Evolutionary conservation across 2,888 invertebrate species (phyloP).

Genomic region (Mayetiola destructor): DNA sequence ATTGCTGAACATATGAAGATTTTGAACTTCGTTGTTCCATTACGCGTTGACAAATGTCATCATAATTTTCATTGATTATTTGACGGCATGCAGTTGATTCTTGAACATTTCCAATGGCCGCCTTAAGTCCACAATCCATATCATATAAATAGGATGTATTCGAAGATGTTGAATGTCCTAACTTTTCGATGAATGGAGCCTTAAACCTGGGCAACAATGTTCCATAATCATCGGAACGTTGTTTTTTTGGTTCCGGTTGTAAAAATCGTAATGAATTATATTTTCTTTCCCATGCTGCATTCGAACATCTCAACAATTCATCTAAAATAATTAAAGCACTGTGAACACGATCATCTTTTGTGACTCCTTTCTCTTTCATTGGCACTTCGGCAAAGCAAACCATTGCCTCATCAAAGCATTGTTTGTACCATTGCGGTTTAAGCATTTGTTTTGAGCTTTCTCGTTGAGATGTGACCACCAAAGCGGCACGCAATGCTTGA

Average conservation of each 20-base stretch:
- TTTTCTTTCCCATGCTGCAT: slow-evolving; percentile 71
- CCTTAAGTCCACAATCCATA: slow-evolving; percentile 21
- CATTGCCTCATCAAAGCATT: slow-evolving; percentile 78
- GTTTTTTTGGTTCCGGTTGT: slow-evolving; percentile 27
- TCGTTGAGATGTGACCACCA: slow-evolving; percentile 88
- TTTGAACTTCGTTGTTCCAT: slow-evolving; percentile 62
- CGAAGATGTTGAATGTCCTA: background rate
- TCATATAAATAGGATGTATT: background rate
- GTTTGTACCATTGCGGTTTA: slow-evolving; percentile 47
- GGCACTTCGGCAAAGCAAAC: slow-evolving; percentile 56
- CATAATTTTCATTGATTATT: slow-evolving; percentile 69
- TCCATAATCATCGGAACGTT: slow-evolving; percentile 34
- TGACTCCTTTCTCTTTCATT: slow-evolving; percentile 58
- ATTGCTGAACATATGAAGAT: slow-evolving; percentile 71
- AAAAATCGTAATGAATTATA: slow-evolving; percentile 57
- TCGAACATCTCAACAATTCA: slow-evolving; percentile 81
- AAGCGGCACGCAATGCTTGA: slow-evolving; percentile 83
- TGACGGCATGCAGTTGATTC: slow-evolving; percentile 79
- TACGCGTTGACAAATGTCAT: slow-evolving; percentile 60
- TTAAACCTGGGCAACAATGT: slow-evolving; percentile 34
- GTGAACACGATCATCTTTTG: slow-evolving; percentile 80
- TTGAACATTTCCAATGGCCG: slow-evolving; percentile 44
- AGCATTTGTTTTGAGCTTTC: slow-evolving; percentile 89
- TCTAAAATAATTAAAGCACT: slow-evolving; percentile 86
- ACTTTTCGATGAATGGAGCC: slow-evolving; percentile 34